Evolutionary conservation across 1,140 invertebrate genomes (phyloP).

Genomic region (Spodoptera litura): DNA sequence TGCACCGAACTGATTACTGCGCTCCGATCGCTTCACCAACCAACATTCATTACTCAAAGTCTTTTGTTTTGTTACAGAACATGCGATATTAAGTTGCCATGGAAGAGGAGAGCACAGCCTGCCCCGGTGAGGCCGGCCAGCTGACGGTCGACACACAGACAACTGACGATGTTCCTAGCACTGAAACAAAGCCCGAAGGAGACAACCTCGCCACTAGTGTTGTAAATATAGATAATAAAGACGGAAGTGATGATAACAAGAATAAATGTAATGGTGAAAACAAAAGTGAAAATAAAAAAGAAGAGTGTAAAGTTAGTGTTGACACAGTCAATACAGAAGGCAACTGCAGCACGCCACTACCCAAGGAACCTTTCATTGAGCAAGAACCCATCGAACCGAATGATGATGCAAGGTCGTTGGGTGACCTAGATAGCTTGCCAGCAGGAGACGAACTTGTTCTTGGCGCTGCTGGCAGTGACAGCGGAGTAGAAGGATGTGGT

Average conservation of each 20-base stretch:
- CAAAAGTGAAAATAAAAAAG: constrained; percentile 58
- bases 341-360: constrained; percentile 37
- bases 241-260: constrained; percentile 65
- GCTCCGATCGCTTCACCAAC: constrained; percentile 34
- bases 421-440: constrained; percentile 78
- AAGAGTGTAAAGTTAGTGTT: constrained; percentile 54
- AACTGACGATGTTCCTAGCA: constrained; percentile 53
- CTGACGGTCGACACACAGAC: constrained; percentile 54
- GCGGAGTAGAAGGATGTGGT: constrained; percentile 91
- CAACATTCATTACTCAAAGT: constrained; percentile 38
- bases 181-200: constrained; percentile 56
- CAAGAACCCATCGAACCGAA: constrained; percentile 74
- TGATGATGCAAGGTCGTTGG: constrained; percentile 75
- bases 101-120: constrained; percentile 71
- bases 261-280: constrained; percentile 61
- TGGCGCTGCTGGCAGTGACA: constrained; percentile 90
- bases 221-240: constrained; percentile 59
- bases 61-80: constrained; percentile 78
- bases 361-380: constrained; percentile 67
- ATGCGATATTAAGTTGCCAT: constrained; percentile 75
- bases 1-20: constrained; percentile 66
- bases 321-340: constrained; percentile 48
- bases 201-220: constrained; percentile 56
- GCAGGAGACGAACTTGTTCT: constrained; percentile 75
- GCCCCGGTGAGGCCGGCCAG: constrained; percentile 55